Percentiles rank a stretch among this genome's conserved stretches.
phyloP scores from a whole-genome alignment of 2,113 vertebrate genomes.

The Caracal caracal region DNA sequence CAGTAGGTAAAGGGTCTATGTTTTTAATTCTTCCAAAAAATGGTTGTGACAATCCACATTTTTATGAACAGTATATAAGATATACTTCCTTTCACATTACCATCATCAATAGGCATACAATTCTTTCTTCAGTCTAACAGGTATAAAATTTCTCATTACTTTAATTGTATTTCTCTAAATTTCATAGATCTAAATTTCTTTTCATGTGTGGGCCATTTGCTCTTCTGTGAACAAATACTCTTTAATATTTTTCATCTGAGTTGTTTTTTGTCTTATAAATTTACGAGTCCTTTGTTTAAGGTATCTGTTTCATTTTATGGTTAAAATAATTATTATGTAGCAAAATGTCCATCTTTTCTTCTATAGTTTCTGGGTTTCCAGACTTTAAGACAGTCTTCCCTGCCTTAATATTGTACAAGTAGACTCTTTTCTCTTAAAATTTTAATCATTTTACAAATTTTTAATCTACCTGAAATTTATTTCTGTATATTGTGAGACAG shows the following conservation, averaged over 20 bases:
- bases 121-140: neutral
- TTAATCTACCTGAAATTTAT: slow-evolving; percentile 29
- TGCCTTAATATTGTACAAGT: neutral
- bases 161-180: neutral
- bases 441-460: neutral
- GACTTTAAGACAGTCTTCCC: neutral
- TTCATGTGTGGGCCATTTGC: neutral
- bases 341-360: slow-evolving; percentile 26
- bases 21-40: slow-evolving; percentile 6
- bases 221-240: neutral
- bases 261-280: neutral
- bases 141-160: neutral
- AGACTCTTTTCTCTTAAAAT: neutral
- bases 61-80: neutral
- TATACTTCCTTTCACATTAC: neutral
- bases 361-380: neutral
- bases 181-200: neutral
- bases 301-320: neutral
- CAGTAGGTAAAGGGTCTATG: neutral
- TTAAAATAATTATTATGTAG: neutral
- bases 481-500: neutral
- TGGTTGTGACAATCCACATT: neutral
- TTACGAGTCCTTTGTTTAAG: neutral
- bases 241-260: neutral
- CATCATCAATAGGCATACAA: neutral